Conservation (phyloP, 2,797 vertebrate species). For the Zalophus californianus region DNA sequence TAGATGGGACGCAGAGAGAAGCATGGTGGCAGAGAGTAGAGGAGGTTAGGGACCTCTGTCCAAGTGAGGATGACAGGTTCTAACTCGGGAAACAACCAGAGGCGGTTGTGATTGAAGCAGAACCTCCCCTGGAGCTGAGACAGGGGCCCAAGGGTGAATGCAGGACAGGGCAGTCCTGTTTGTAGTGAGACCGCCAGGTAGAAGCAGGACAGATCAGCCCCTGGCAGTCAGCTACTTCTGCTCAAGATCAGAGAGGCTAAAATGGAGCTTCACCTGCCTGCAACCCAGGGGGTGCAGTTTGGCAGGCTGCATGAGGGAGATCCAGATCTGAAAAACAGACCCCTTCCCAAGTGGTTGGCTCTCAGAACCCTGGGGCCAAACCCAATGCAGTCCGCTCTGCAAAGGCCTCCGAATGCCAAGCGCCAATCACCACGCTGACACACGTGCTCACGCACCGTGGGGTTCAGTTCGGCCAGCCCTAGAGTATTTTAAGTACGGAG, state of each 20-base stretch:
- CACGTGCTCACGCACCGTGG: neutral
- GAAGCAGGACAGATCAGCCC: neutral
- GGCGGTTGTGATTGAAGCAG: neutral
- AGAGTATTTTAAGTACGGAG: conserved; percentile 51
- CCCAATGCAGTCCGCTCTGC: neutral
- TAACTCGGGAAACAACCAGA: neutral
- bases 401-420: neutral
- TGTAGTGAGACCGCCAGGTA: neutral
- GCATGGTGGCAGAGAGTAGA: too few relatives aligned
- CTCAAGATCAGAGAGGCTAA: neutral
- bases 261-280: neutral
- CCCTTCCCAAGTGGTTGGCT: neutral
- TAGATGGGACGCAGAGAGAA: neutral
- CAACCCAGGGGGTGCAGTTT: neutral
- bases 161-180: neutral
- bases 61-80: neutral
- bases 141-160: neutral
- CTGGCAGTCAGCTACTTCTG: neutral
- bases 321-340: neutral
- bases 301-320: neutral
- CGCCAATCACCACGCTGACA: neutral
- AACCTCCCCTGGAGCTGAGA: neutral
- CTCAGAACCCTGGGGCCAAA: neutral
- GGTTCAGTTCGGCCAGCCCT: neutral
- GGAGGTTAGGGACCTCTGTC: neutral